Conservation (phyloP, 2,113 vertebrate species). For the Aldabrachelys gigantea region DNA sequence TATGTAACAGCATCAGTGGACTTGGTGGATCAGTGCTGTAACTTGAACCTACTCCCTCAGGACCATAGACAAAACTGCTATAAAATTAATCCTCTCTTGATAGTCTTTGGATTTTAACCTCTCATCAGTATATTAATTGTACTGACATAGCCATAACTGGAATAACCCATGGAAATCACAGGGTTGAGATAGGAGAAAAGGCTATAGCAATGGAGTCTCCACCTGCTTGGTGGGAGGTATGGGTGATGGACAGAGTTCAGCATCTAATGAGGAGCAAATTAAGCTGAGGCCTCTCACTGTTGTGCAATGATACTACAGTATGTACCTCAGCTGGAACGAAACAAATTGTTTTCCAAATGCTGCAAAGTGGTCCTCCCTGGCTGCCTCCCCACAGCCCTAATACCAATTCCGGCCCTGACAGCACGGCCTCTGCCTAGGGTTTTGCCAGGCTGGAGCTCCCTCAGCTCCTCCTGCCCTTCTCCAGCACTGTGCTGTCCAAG, state of each 20-base stretch:
- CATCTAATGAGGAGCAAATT: constrained; percentile 1
- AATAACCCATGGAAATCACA: not conserved
- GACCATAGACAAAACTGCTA: not conserved
- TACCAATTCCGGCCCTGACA: no score
- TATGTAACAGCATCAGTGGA: not conserved
- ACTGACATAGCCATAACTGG: not conserved
- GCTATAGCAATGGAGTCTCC: not conserved
- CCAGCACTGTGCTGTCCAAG: no score
- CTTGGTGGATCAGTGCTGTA: not conserved
- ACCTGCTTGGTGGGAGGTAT: not conserved
- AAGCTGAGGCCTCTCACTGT: constrained; percentile 24
- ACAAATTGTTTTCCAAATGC: constrained; percentile 33
- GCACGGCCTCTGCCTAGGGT: no score
- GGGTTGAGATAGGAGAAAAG: not conserved
- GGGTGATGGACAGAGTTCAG: not conserved
- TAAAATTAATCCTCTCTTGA: not conserved
- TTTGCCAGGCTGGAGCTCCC: no score
- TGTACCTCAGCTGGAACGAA: constrained; percentile 36
- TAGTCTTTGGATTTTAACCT: not conserved
- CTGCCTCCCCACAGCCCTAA: no score
- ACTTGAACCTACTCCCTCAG: not conserved
- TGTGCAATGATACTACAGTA: not conserved
- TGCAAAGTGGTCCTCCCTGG: not conserved
- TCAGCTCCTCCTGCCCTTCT: no score
- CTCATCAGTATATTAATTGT: not conserved